Base-by-base conservation (phyloP, 2,113 vertebrate genomes). In the Condylura cristata region DNA sequence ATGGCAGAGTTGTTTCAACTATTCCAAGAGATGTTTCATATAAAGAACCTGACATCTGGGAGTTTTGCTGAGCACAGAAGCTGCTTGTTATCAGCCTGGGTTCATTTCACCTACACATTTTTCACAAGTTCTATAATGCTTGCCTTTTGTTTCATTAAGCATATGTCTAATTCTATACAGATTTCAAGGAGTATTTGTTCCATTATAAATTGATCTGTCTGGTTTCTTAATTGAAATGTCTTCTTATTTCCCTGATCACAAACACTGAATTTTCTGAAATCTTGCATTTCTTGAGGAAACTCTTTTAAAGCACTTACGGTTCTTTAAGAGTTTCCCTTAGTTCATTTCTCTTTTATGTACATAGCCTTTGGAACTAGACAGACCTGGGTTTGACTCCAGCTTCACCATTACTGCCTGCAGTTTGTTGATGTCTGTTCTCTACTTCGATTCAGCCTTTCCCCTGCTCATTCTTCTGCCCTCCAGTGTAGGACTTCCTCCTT, bases 181-280 rank as follows among this genome's bases (percentile, higher is more conserved):
- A 80, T 51, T 68, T 84, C 76, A 65, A 44, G 58, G 93, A 89
- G 8, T 41, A 13, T 66, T 89, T 85, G 22, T 70, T 60, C 46
- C 76, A 22, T 30, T n/a, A 26, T 8, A 16, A 32, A 6, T 86
- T 61, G 76, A 18, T 95, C 86, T 84, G 26, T 89, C 81, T 61
- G 68, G 28, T 89, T 82, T 86, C 56, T 85, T 81, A 75, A 22
- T 75, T 32, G 11, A 39, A 83, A 90, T 32, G 10, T 61, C 61
- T 32, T 81, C 53, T 88, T 72, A 39, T 61, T 48, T 85, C 46
- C 60, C 48, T 86, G 34, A n/a, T 66, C 26, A 51, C 4, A 13
- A 86, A 78, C 32, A 26, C 13, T 22, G 65, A 30, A 16, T 89
- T 96, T 93, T 81, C 75, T 34, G 61, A 94, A 88, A 75, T 82